A percentile compares a stretch with the other conserved stretches of the same genome.
phyloP scores from a whole-genome alignment of 2,113 vertebrate species.

The Oreochromis spilurus region DNA sequence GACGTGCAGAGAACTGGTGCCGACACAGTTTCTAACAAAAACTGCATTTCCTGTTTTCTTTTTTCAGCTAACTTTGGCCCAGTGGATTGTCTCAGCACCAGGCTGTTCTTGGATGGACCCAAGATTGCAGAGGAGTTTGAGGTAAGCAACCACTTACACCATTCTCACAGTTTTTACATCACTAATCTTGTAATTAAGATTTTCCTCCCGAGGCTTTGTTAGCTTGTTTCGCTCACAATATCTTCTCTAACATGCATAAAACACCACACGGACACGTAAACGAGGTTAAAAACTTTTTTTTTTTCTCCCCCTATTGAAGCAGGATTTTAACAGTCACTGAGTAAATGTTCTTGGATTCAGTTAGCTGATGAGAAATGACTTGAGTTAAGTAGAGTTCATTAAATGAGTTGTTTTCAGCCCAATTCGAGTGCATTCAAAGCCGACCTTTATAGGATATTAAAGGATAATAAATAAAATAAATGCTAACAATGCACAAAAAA shows the following conservation, averaged over 20 bases:
- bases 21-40: neutral
- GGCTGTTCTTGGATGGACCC: conserved; percentile 91
- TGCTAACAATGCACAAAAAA: neutral
- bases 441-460: neutral
- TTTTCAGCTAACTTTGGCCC: conserved; percentile 75
- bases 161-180: neutral
- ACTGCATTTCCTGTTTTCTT: neutral
- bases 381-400: neutral
- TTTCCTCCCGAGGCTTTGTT: neutral
- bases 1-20: neutral
- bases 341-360: neutral
- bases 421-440: neutral
- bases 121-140: conserved; percentile 91
- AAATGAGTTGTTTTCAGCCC: neutral
- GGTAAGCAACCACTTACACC: conserved; percentile 59
- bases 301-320: neutral
- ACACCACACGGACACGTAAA: neutral
- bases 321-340: neutral
- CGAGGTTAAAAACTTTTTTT: neutral
- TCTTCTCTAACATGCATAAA: neutral
- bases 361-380: neutral
- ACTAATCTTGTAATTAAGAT: neutral
- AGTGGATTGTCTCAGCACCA: conserved; percentile 85
- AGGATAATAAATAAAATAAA: neutral
- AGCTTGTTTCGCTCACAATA: neutral